These are phyloP conservation scores for Trichogramma evanescens DNA, from an alignment of 2,888 invertebrate genomes.

Conservation along the genomic window DNA sequence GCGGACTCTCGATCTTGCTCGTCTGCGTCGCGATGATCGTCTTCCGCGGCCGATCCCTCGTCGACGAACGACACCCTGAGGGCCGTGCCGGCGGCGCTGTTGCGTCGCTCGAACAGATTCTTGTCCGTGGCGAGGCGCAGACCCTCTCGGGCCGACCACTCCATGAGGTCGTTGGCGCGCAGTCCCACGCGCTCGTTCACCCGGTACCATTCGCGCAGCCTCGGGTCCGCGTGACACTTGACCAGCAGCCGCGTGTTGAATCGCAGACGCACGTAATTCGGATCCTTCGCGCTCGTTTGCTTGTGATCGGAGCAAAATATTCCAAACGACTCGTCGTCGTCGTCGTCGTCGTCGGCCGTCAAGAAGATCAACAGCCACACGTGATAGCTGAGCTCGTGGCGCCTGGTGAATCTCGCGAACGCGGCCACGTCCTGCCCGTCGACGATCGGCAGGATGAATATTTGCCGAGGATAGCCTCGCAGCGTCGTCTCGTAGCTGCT, in stretches of 20 bases:
- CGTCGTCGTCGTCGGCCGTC: background rate
- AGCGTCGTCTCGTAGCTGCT: constrained; percentile 8
- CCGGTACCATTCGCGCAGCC: constrained; percentile 29
- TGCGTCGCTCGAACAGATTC: constrained; percentile 24
- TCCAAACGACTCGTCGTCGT: constrained; percentile 7
- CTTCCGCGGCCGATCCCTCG: background rate
- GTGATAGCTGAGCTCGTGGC: constrained; percentile 24
- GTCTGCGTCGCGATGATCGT: background rate
- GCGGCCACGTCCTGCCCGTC: constrained; percentile 17
- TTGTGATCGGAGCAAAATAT: constrained; percentile 4
- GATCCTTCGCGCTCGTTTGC: background rate
- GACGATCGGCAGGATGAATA: constrained; percentile 27
- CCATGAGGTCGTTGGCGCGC: constrained; percentile 18
- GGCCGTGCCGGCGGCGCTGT: constrained; percentile 18
- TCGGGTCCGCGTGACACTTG: constrained; percentile 19
- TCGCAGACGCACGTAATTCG: constrained; percentile 23
- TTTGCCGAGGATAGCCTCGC: constrained; percentile 11
- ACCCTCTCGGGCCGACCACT: constrained; percentile 19
- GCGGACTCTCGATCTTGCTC: background rate
- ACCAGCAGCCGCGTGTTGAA: constrained; percentile 30
- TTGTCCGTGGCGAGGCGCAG: constrained; percentile 1
- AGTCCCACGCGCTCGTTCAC: constrained; percentile 21
- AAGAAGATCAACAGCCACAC: constrained; percentile 34
- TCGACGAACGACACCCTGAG: constrained; percentile 12
- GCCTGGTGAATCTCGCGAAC: constrained; percentile 23